Evolutionary conservation across 2,113 vertebrate species (phyloP), one percentile per base, ranked within the genome.

Genomic region (Datnioides undecimradiatus): DNA sequence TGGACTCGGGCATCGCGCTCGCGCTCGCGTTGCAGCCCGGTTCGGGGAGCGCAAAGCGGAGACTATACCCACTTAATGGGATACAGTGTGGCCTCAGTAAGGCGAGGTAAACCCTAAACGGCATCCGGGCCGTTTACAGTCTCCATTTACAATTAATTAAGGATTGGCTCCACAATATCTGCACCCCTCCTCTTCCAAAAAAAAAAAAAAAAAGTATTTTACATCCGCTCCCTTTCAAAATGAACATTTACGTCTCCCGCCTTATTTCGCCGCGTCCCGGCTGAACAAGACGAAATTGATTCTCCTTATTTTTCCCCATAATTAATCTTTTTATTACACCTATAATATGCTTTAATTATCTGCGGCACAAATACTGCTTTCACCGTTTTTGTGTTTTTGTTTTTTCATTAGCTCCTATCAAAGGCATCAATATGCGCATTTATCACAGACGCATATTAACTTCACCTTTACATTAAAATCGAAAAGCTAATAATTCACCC

Each of bases 321-420:
- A 90, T 94, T 85, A 93, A 92, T 93, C 90, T 91, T 89, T 92
- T 86, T 90, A 88, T 92, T 88, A 69, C 76, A 84, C 82, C 87
- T 87, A 77, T 91, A 91, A 91, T 87, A 45, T 80, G 82, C 80
- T 84, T 76, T 93, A 91, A 93, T 94, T 79, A 90, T 91, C 86
- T 91, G 89, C 77, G 57, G 73, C 80, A 74, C 70, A 76, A 88
- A 86, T 59, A 46, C 69, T 72, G 62, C 11, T 49, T 72, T 80
- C 65, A 62, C 48, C 54, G 66, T 83, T 86, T 69, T n/a, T n/a
- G n/a, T n/a, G n/a, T n/a, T n/a, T n/a, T n/a, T n/a, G n/a, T n/a
- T 84, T 72, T 84, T 82, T 29, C 64, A 88, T 85, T n/a, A 75
- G 63, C 52, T 54, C 73, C 17, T 87, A 90, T 92, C 88, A 70